Evolutionary conservation across 2,888 invertebrate genomes (phyloP).

Genomic region (Acronicta alni): DNA sequence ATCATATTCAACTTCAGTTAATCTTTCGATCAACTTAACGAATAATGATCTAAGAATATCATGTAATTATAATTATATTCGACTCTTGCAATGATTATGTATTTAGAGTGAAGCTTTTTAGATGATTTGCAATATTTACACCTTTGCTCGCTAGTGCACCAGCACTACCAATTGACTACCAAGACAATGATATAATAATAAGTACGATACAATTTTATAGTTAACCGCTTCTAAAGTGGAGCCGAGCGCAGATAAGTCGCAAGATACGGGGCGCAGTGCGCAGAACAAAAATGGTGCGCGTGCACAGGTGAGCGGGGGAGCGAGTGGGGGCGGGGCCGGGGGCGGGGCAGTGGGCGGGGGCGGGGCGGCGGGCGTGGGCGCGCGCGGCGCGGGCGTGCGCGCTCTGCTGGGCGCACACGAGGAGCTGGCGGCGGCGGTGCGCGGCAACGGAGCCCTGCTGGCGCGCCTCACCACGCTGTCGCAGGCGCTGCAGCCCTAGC

Average conservation of each 20-base stretch:
- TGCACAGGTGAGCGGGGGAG: conserved; percentile 34
- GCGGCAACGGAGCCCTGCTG: conserved; percentile 39
- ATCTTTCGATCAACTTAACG: no score
- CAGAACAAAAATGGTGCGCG: conserved; percentile 5
- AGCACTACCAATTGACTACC: no score
- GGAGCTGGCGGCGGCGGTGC: conserved; percentile 62
- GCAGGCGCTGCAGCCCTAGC: conserved; percentile 31
- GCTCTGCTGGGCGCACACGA: conserved; percentile 75
- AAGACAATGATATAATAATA: no score
- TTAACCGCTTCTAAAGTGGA: conserved; percentile 25
- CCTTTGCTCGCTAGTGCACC: no score
- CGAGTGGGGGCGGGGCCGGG: conserved; percentile 47
- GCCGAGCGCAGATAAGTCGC: not conserved
- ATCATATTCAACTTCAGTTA: no score
- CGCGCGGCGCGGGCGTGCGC: conserved; percentile 70
- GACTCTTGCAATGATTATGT: no score
- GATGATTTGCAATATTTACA: no score
- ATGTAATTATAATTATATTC: no score
- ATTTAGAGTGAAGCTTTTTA: no score
- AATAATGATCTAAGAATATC: no score
- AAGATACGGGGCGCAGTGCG: conserved; percentile 1
- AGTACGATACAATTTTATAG: not conserved
- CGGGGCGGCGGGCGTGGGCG: conserved; percentile 53
- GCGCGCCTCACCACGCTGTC: conserved; percentile 31
- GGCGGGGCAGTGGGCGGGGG: conserved; percentile 55